These are phyloP conservation scores for Turdus rufiventris DNA, from an alignment of 2,113 vertebrate genomes.

Conservation along the genomic window DNA sequence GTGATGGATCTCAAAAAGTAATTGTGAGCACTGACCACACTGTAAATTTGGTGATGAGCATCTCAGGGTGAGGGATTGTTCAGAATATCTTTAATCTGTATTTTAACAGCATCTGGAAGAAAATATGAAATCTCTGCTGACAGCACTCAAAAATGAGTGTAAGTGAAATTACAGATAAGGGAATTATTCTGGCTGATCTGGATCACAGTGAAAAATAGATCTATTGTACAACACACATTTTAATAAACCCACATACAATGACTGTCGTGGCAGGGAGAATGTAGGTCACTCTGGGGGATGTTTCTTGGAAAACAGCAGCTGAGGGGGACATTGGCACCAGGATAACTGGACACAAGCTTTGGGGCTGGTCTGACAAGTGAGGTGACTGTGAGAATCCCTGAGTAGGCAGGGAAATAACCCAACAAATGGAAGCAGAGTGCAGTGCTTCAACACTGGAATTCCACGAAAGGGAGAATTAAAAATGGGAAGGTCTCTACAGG, in stretches of 20 bases:
- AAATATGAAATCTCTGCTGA: slow-evolving; percentile 20
- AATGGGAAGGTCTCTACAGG: not conserved
- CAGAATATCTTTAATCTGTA: not conserved
- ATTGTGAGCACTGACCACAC: not conserved
- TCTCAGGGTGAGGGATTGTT: not conserved
- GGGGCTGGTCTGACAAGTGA: not conserved
- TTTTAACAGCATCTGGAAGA: not conserved
- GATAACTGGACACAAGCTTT: not conserved
- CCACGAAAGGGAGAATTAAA: not conserved
- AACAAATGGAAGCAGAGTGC: not conserved
- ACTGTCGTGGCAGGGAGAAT: not conserved
- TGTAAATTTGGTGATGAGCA: not conserved
- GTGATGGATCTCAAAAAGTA: not conserved
- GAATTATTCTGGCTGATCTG: slow-evolving; percentile 18
- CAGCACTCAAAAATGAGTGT: not conserved
- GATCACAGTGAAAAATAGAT: not conserved
- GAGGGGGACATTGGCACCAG: not conserved
- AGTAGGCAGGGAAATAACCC: not conserved
- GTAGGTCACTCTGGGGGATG: not conserved
- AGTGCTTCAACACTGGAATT: not conserved
- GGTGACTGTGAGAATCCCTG: not conserved
- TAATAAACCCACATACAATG: not conserved
- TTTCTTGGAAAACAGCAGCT: slow-evolving; percentile 20
- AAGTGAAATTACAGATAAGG: not conserved
- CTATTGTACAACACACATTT: not conserved